Conservation (phyloP, 2,797 vertebrate genomes). For the Pipistrellus kuhlii region DNA sequence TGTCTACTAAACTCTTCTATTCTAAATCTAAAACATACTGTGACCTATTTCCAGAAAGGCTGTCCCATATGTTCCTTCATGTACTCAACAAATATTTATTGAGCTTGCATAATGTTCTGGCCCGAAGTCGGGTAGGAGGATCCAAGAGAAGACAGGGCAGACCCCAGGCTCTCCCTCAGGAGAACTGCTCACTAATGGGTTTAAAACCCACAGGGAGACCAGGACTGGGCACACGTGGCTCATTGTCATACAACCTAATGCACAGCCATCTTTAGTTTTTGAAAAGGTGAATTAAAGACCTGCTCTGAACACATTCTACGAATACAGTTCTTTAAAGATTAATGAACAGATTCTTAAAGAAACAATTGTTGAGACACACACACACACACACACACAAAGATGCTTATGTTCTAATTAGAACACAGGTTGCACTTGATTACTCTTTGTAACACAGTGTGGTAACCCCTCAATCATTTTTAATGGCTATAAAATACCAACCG, state of each 20-base stretch:
- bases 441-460: neutral
- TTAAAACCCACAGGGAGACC: neutral
- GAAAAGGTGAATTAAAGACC: conserved; percentile 4
- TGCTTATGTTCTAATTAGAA: neutral
- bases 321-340: conserved; percentile 38
- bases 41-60: neutral
- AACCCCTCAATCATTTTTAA: neutral
- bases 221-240: neutral
- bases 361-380: neutral
- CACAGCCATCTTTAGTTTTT: neutral
- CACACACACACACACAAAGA: neutral
- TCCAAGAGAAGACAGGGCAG: neutral
- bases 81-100: neutral
- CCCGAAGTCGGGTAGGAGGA: neutral
- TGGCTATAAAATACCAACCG: neutral
- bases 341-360: neutral
- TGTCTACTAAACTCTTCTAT: conserved; percentile 16
- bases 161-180: neutral
- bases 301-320: neutral
- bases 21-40: conserved; percentile 57
- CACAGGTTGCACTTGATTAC: neutral
- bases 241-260: neutral
- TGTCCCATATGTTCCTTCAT: neutral
- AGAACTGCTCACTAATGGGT: neutral
- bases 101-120: neutral